phyloP scores from a whole-genome alignment of 1,140 invertebrate species.

The Chionoecetes opilio region DNA sequence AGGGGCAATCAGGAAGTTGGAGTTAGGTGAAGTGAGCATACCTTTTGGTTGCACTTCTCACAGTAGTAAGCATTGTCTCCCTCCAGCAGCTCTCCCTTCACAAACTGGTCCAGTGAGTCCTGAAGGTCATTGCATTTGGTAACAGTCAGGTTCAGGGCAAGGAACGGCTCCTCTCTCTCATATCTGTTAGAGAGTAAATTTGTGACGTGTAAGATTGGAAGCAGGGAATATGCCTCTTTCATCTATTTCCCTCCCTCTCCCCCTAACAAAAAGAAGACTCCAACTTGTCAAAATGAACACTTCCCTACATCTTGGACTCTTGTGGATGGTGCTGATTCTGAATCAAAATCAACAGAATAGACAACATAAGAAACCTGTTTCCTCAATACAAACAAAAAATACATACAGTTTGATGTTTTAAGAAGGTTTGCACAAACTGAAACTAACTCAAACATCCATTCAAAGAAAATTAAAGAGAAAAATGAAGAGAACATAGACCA shows the following conservation, averaged over 20 bases:
- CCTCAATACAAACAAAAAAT: too few species aligned
- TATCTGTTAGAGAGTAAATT: conserved; percentile 83
- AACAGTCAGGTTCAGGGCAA: conserved; percentile 87
- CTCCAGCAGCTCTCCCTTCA: conserved; percentile 87
- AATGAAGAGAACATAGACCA: not conserved
- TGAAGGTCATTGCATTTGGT: conserved; percentile 85
- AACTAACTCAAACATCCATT: too few species aligned
- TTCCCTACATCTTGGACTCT: too few species aligned
- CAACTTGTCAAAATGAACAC: too few species aligned
- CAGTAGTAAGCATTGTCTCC: conserved; percentile 88
- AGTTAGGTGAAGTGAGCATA: conserved; percentile 77
- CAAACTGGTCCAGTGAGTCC: conserved; percentile 87
- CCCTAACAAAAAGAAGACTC: too few species aligned
- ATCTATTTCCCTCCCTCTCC: too few species aligned
- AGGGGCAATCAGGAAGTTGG: not conserved
- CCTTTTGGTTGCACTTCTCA: conserved; percentile 87
- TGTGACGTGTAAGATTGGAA: not conserved
- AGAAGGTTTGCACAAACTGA: too few species aligned
- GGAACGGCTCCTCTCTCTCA: conserved; percentile 86
- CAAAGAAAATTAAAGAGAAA: not conserved
- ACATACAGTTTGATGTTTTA: too few species aligned
- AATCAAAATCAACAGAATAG: too few species aligned
- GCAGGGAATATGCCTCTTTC: not conserved
- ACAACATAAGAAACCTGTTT: too few species aligned
- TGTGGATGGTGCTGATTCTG: too few species aligned